Evolutionary conservation across 2,797 vertebrate species (phyloP).

Genomic region (Rhinella marina): DNA sequence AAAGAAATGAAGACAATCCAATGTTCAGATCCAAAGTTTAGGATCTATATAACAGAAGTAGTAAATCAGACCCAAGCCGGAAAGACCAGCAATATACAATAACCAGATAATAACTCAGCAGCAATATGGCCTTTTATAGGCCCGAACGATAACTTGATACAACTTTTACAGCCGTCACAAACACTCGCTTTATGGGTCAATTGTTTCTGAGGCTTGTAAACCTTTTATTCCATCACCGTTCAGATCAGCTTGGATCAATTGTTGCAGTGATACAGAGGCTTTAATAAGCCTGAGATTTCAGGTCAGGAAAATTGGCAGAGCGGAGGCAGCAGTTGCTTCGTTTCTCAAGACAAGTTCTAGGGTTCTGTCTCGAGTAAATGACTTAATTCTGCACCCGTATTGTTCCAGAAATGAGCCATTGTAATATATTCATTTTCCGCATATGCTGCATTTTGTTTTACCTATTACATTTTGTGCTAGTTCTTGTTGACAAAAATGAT

Average conservation of each 20-base stretch:
- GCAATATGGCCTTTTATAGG: constrained; percentile 28
- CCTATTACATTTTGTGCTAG: no score
- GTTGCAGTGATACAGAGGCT: neutral
- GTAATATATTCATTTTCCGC: neutral
- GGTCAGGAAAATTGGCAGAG: constrained; percentile 6
- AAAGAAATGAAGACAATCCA: neutral
- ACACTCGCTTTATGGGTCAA: constrained; percentile 41
- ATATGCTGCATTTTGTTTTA: neutral
- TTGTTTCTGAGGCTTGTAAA: constrained; percentile 51
- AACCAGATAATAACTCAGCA: constrained; percentile 20
- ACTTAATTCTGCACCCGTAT: neutral
- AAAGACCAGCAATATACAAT: neutral
- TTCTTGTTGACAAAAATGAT: neutral
- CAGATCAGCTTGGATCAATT: constrained; percentile 26
- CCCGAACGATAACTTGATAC: constrained; percentile 39
- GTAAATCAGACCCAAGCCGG: neutral
- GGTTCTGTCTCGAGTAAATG: neutral
- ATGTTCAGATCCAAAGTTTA: constrained; percentile 12
- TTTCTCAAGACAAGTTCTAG: neutral
- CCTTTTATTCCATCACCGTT: constrained; percentile 22
- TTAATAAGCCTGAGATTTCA: constrained; percentile 21
- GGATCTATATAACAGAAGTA: neutral
- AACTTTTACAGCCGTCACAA: constrained; percentile 32
- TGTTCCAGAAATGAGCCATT: neutral
- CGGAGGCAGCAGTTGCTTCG: neutral